Percentiles rank a stretch among this genome's conserved stretches.
phyloP scores from a whole-genome alignment of 2,888 invertebrate species.

The Drosophila greeni region DNA sequence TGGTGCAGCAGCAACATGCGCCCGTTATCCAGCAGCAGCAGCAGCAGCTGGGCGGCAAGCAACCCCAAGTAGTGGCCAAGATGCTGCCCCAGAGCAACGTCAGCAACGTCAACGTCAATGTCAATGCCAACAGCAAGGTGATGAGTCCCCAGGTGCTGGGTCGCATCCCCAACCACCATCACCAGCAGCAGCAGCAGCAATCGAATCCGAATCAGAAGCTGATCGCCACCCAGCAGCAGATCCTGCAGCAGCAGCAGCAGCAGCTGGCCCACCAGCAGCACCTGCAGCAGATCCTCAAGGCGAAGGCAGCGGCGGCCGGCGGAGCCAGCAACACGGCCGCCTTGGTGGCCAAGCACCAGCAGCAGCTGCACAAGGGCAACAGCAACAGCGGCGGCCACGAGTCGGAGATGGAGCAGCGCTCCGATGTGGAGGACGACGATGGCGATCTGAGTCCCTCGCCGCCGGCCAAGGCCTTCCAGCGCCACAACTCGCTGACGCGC shows the following conservation, averaged over 20 bases:
- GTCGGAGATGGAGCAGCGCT: constrained; percentile 77
- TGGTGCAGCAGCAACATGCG: constrained; percentile 76
- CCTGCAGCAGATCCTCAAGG: constrained; percentile 76
- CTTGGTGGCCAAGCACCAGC: constrained; percentile 75
- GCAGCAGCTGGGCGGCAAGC: constrained; percentile 69
- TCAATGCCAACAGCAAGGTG: constrained; percentile 42
- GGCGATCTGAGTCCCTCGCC: constrained; percentile 79
- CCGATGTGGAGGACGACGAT: constrained; percentile 76
- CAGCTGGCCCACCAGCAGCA: constrained; percentile 76
- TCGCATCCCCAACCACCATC: constrained; percentile 67
- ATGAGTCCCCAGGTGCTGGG: constrained; percentile 66
- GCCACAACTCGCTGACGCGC: constrained; percentile 83
- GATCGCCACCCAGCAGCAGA: constrained; percentile 75
- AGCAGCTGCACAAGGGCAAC: constrained; percentile 64
- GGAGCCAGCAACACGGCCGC: constrained; percentile 73
- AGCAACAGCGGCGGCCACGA: constrained; percentile 51
- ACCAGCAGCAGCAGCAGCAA: constrained; percentile 65
- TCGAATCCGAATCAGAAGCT: constrained; percentile 76
- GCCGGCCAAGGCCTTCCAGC: constrained; percentile 80
- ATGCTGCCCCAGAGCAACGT: constrained; percentile 50
- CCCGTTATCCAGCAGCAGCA: constrained; percentile 76
- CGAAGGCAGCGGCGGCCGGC: constrained; percentile 74
- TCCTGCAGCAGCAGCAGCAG: constrained; percentile 72
- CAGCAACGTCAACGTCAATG: constrained; percentile 46
- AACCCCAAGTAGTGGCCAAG: constrained; percentile 19